Evolutionary conservation across 2,888 invertebrate genomes (phyloP), one percentile per base, ranked within the genome.

Genomic region (Sturmia bella): DNA sequence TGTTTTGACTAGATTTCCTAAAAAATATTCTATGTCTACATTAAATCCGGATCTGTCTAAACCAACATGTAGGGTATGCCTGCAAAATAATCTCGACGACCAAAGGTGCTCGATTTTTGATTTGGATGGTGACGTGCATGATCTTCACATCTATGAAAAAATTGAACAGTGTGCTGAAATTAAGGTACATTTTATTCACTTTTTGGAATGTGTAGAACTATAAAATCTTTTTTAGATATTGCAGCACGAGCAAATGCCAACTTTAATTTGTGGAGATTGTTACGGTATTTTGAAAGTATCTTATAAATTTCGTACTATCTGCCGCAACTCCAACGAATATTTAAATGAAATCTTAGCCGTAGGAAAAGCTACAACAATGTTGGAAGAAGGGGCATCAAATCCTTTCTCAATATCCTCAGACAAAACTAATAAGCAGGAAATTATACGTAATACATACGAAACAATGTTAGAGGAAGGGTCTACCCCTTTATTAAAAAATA

Each of bases 271-370:
- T 66, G 64, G 39, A 37, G 76, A 83, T 24, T 85, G 85, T 41
- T 79, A 79, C 48, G 73, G 76, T 77, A 89, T 90, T 70, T 81
- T 91, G 6, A 87, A 85, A 6, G 84, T 90, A 3, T 88, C 91
- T 0, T 87, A 90, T 78, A 90, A 89, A 64, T 91, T 91, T 84
- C 88, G 89, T 12, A 85, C 86, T 52, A 90, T 89, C 69, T 91
- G 91, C 56, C 87, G 87, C 37, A 90, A 88, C 63, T 89, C 91
- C 0, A 88, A 91, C 80, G 86, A 87, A 19, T 89, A 90, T 41
- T 84, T 91, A 2, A 86, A 87, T 4, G 87, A 89, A 80, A 90
- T 87, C 68, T 85, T 88, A 2, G 11, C 17, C 13, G 32, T 68
- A 13, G 63, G 13, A 1, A 19, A 17, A 13, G 7, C 7, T 9